These are phyloP conservation scores for Anhinga anhinga DNA, from an alignment of 2,113 vertebrate species.

Conservation along the genomic window DNA sequence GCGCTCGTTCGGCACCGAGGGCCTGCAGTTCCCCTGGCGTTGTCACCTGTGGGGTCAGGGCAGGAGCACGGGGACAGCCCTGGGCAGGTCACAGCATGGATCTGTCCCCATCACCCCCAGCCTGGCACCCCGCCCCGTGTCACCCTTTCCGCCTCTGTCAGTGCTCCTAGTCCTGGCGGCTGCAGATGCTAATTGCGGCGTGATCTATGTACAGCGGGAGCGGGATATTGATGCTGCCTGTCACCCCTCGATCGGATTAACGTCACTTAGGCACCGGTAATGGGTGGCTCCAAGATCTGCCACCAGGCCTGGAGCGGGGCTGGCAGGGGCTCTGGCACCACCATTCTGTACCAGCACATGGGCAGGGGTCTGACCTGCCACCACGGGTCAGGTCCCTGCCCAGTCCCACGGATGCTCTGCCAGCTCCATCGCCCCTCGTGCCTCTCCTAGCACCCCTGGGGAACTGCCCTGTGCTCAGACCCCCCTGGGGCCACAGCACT, in stretches of 20 bases:
- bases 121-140: background rate
- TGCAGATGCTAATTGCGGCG: background rate
- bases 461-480: background rate
- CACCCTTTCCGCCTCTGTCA: background rate
- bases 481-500: rapidly evolving
- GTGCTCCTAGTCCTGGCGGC: background rate
- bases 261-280: background rate
- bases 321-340: background rate
- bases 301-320: background rate
- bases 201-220: background rate
- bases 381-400: background rate
- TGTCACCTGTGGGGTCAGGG: background rate
- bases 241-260: background rate
- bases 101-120: background rate
- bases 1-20: background rate
- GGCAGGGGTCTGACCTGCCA: rapidly evolving
- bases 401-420: background rate
- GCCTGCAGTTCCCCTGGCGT: background rate
- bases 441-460: background rate
- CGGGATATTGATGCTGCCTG: background rate
- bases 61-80: background rate
- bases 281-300: background rate
- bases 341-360: background rate
- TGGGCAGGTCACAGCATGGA: background rate
- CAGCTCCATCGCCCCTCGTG: background rate